Base-by-base conservation (phyloP, 1,140 invertebrate species). In the Drosophila mojavensis region DNA sequence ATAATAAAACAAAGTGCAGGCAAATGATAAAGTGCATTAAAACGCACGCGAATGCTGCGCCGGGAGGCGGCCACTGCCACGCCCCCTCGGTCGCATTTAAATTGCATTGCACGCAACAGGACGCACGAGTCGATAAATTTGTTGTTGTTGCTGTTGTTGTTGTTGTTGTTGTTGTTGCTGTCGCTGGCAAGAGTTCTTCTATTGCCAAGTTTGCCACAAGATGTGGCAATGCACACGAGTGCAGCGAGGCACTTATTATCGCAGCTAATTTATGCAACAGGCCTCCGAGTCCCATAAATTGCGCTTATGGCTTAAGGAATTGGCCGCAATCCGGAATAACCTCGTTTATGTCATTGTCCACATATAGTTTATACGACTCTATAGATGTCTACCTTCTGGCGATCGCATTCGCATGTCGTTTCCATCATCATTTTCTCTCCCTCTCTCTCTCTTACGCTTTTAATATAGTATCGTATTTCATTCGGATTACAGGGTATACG, bases 71-170 rank as follows among this genome's bases (percentile, higher is more conserved):
- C 62, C 55, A 45, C 58, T 55, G 83, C 79, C 79, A 83, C 83
- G 83, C 83, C 83, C 62, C 33, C 15, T 47, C 54, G 60, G 41
- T 24, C 43, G 58, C 83, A 89, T 76, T 88, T 83, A 89, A 88
- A 89, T 83, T 88, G 79, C 77, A 74, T 58, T 61, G 84, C 83
- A 88, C 83, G 83, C 83, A 86, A 89, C 83, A 83, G 84, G 80
- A 86, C 83, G 83, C 83, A 88, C 73, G 70, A 88, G 73, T 83
- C 84, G 80, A 89, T 88, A 78, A 89, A 88, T 88, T 86, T 55
- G 43, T 36, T 48, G 43, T n/a, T 78, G 60, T 62, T 61, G 53
- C 28, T 63, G 33, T 33, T 33, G 33, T 5, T 33, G 33, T 86
- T 55, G 33, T 36, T 47, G 43, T 28, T 78, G 33, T 5, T 33